Evolutionary conservation across 2,888 invertebrate species (phyloP), one percentile per base, ranked within the genome.

Genomic region (Colletes collaris): DNA sequence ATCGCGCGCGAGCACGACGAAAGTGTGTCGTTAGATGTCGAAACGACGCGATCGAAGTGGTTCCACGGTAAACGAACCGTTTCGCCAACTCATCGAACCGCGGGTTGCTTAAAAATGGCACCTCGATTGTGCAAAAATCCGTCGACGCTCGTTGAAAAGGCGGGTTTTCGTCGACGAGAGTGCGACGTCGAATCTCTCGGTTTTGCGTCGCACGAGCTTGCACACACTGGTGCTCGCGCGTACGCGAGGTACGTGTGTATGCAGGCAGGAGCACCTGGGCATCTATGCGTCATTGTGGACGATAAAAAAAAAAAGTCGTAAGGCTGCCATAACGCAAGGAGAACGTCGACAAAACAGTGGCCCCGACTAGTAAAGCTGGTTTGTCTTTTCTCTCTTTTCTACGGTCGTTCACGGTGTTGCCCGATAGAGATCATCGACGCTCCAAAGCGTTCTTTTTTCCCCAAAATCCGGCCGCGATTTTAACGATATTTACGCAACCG

Each of bases 211-310:
- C 68, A 71, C 60, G 40, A 68, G 64, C 59, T 50, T 55, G 68
- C 58, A 76, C 77, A 67, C 67, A 52, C 52, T 19, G 35, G 46
- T 37, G 7, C 50, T 44, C 37, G 73, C 50, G 46, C 65, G 49
- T 19, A 49, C 63, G 49, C 55, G 55, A 37, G n/a, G 37, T 11
- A 19, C 19, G 68, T 56, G 27, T 52, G 55, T 64, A 67, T 67
- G 37, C 44, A 46, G 64, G 68, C 63, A 74, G 75, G 76, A 79
- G 83, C 85, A 85, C 85, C 85, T 85, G 85, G 85, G 76, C 83
- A 75, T 76, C 82, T 85, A 85, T 85, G 85, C 85, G 83, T 83
- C 85, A 85, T 83, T 86, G 83, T 86, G 80, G 68, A 85, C 73
- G 83, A 83, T 85, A 81, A 85, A 85, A 85, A 40, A 40, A 85